Percentiles rank a stretch among this genome's conserved stretches.
These are phyloP conservation scores for Protobothrops mucrosquamatus DNA, from an alignment of 2,113 vertebrate species.

Conservation along the genomic window DNA sequence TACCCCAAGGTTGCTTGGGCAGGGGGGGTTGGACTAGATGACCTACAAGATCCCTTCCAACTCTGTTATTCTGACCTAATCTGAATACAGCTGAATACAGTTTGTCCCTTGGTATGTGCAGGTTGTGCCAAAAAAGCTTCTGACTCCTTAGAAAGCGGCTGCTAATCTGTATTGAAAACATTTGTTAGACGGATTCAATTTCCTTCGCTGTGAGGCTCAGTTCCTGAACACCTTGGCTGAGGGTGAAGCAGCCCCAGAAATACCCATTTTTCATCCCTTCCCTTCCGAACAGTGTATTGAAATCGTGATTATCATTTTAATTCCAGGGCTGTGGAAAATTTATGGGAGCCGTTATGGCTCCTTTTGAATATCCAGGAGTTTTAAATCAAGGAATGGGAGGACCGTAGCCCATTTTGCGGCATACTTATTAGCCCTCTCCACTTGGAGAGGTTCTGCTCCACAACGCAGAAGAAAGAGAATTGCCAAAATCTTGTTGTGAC, in stretches of 20 bases:
- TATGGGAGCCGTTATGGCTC: neutral
- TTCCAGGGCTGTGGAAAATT: neutral
- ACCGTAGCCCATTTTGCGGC: neutral
- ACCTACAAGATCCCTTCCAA: no score
- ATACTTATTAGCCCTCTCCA: neutral
- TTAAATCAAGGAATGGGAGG: neutral
- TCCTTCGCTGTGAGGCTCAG: fast-evolving
- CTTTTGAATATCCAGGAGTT: neutral
- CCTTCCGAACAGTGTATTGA: neutral
- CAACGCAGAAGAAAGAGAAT: neutral
- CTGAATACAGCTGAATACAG: neutral
- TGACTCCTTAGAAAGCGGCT: neutral
- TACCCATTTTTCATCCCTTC: neutral
- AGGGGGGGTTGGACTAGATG: no score
- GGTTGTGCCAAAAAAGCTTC: neutral
- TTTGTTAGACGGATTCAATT: neutral
- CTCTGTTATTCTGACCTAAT: no score
- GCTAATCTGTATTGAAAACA: neutral
- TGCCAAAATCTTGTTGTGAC: neutral
- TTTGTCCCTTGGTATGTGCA: neutral
- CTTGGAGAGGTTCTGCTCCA: neutral
- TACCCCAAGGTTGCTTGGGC: no score
- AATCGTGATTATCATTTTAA: neutral
- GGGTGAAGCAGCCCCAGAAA: neutral
- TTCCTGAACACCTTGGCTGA: neutral